A percentile compares a stretch with the other conserved stretches of the same genome.
Evolutionary conservation across 2,113 vertebrate genomes (phyloP).

Genomic region (Geococcyx californianus): DNA sequence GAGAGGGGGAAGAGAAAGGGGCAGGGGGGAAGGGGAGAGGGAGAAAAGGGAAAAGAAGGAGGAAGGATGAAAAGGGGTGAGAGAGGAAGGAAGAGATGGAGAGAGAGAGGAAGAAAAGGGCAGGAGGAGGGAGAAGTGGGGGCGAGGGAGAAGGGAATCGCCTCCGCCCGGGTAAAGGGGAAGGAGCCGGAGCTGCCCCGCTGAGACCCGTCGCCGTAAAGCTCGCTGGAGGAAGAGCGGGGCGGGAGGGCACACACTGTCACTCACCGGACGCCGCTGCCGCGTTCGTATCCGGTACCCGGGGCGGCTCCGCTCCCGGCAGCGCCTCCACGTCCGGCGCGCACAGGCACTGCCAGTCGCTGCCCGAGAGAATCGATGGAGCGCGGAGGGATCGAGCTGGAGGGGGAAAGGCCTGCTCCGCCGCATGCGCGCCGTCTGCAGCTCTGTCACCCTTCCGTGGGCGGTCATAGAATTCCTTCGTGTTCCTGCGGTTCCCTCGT

Average conservation of each 20-base stretch:
- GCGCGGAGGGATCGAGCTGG: neutral
- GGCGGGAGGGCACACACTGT: neutral
- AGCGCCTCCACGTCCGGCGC: neutral
- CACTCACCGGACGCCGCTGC: neutral
- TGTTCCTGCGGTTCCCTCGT: rapidly evolving
- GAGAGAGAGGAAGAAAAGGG: neutral
- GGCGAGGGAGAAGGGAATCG: neutral
- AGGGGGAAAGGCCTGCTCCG: too few relatives aligned
- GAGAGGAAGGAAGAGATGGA: too few relatives aligned
- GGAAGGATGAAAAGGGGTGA: too few relatives aligned
- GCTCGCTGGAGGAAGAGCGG: neutral
- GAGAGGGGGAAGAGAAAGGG: too few relatives aligned
- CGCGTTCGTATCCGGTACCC: neutral
- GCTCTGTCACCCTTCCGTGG: neutral
- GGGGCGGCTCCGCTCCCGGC: neutral
- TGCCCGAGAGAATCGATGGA: neutral
- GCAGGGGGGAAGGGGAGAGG: too few relatives aligned
- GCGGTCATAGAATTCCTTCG: rapidly evolving
- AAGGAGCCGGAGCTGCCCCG: neutral
- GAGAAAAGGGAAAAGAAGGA: too few relatives aligned
- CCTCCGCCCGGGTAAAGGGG: neutral
- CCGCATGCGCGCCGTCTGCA: rapidly evolving
- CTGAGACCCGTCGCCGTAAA: neutral
- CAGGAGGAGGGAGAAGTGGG: too few relatives aligned
- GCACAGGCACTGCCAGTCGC: neutral